Percentiles rank a stretch among this genome's conserved stretches.
These are phyloP conservation scores for Lacerta bilineata DNA, from an alignment of 2,797 vertebrate genomes.

Conservation along the genomic window DNA sequence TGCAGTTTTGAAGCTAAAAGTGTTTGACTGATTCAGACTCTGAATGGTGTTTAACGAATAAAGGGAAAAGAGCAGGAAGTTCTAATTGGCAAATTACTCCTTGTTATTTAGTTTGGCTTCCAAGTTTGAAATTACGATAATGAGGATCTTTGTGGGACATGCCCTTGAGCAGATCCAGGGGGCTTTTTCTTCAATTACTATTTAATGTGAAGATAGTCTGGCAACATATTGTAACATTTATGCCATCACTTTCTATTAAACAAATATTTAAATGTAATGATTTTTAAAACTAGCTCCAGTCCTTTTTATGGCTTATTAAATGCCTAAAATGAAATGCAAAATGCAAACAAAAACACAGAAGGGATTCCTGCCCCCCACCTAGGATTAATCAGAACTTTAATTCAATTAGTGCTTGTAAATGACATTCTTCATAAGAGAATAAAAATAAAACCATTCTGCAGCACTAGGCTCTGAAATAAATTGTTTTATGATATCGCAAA, in stretches of 20 bases:
- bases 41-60: conserved; percentile 85
- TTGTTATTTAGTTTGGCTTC: conserved; percentile 90
- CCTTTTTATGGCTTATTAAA: conserved; percentile 76
- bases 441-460: conserved; percentile 30
- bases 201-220: conserved; percentile 83
- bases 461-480: conserved; percentile 7
- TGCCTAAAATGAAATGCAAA: conserved; percentile 68
- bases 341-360: conserved; percentile 71
- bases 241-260: conserved; percentile 85
- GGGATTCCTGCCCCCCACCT: conserved; percentile 70
- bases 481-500: conserved; percentile 24
- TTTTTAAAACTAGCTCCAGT: conserved; percentile 79
- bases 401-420: conserved; percentile 59
- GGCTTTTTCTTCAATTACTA: conserved; percentile 82
- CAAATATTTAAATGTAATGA: conserved; percentile 81
- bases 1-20: conserved; percentile 84
- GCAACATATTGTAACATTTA: conserved; percentile 86
- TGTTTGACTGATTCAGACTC: conserved; percentile 81
- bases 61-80: conserved; percentile 87
- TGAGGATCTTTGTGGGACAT: conserved; percentile 87
- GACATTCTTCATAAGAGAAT: conserved; percentile 52
- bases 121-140: conserved; percentile 89
- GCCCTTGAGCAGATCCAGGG: conserved; percentile 80
- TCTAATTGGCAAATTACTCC: conserved; percentile 92
- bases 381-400: conserved; percentile 63